phyloP scores from a whole-genome alignment of 2,797 vertebrate species.

The Alfaro cultratus region DNA sequence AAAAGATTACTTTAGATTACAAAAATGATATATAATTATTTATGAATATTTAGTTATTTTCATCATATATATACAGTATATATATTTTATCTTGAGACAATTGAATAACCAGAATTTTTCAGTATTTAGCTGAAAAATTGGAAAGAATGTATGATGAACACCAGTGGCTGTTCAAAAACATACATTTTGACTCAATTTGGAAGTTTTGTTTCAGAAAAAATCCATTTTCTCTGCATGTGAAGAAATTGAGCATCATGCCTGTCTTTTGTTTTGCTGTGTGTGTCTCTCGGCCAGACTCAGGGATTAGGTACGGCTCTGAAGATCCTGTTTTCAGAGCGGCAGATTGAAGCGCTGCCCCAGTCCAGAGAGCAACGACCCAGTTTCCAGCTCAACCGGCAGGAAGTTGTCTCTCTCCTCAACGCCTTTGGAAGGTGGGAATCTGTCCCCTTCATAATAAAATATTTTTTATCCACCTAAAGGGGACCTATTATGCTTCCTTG shows the following conservation, averaged over 20 bases:
- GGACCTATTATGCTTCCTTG: too few species aligned
- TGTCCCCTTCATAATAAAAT: neutral
- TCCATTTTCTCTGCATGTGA: neutral
- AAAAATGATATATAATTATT: too few species aligned
- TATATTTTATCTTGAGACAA: too few species aligned
- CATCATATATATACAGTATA: too few species aligned
- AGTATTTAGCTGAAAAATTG: too few species aligned
- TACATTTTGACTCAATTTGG: too few species aligned
- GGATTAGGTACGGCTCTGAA: slow-evolving; percentile 93
- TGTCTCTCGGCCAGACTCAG: slow-evolving; percentile 82
- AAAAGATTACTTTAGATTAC: too few species aligned
- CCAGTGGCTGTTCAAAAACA: too few species aligned
- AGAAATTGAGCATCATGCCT: neutral
- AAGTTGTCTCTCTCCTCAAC: slow-evolving; percentile 92
- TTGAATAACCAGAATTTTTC: too few species aligned
- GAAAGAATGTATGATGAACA: too few species aligned
- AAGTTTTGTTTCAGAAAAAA: neutral
- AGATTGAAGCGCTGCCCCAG: slow-evolving; percentile 86
- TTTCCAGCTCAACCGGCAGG: slow-evolving; percentile 92
- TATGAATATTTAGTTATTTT: too few species aligned
- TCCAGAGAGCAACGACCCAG: slow-evolving; percentile 74
- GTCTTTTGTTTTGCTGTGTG: neutral
- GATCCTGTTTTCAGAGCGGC: slow-evolving; percentile 92
- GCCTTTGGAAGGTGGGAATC: slow-evolving; percentile 89
- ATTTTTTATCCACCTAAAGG: neutral